These are phyloP conservation scores for Pachyuromys duprasi DNA, from an alignment of 2,797 vertebrate genomes.

Conservation along the genomic window DNA sequence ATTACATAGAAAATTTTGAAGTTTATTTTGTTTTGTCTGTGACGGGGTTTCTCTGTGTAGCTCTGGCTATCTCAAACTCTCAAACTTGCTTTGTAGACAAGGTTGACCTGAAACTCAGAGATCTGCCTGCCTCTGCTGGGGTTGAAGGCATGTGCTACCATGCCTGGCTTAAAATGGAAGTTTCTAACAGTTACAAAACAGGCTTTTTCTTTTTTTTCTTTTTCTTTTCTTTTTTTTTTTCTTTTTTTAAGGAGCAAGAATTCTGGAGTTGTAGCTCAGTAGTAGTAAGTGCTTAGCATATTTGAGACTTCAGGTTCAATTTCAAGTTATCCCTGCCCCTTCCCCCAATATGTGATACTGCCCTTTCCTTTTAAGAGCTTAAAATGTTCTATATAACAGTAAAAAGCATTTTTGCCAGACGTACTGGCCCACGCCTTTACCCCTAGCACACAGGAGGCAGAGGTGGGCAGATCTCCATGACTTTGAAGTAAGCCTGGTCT, in stretches of 20 bases:
- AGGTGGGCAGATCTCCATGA: not conserved
- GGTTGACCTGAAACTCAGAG: not conserved
- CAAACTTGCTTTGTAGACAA: not conserved
- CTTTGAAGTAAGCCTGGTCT: not conserved
- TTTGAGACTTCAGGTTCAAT: not conserved
- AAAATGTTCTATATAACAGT: conserved; percentile 31
- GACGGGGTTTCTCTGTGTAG: not conserved
- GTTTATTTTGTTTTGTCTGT: not conserved
- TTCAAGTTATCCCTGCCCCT: not conserved
- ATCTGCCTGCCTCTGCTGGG: not conserved
- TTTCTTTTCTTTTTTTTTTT: not conserved
- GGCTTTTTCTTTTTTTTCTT: not conserved
- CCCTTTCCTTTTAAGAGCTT: conserved; percentile 44
- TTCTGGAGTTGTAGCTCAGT: not conserved
- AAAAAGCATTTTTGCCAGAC: conserved; percentile 34
- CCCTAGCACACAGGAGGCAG: not conserved
- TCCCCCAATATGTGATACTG: not conserved
- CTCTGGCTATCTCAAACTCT: not conserved
- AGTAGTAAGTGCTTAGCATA: not conserved
- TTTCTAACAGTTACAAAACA: not conserved
- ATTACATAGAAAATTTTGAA: not conserved
- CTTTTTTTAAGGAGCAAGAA: not conserved
- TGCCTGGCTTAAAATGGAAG: not conserved
- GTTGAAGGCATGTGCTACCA: not conserved
- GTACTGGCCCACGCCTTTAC: not conserved